Base-by-base conservation (phyloP, 2,888 invertebrate species). In the Nowickia ferox region DNA sequence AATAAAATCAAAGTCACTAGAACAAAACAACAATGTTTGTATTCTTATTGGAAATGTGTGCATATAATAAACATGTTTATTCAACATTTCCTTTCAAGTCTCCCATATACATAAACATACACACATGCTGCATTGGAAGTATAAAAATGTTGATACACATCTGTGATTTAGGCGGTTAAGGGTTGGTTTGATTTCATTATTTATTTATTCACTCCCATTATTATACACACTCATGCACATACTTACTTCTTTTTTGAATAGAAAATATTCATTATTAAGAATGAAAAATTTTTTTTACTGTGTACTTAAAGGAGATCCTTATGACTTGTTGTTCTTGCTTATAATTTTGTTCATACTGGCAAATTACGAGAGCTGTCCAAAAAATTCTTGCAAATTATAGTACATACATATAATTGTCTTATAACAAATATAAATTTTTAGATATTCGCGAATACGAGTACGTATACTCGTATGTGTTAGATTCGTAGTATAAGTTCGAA, bases 31-130 rank as follows among this genome's bases (percentile, higher is more conserved):
- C 61, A 75, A 69, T 79, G 71, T 76, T 79, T 66, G 44, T 53
- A 74, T 30, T 61, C 75, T 63, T 69, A 72, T 83, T 79, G 85
- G 85, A 86, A 86, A 30, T n/a, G 40, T 15, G 15, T 55, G 9
- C 2, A 13, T 44, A 8, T 10, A 2, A 22, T 17, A n/a, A 79
- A 55, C 53, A 80, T 80, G 79, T 72, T 65, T 71, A 69, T 0
- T 42, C 78, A 85, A 82, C 82, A 82, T 85, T 71, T 66, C 69
- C 30, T 38, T 46, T 11, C 38, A 22, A 40, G 13, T 2, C n/a
- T 17, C 2, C 9, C n/a, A 53, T 30, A 1, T 30, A 6, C 30
- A 30, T 0, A 30, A 6, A 30, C 30, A 38, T 3, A 30, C 1
- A 59, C 1, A 46, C 65, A 66, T 66, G 66, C 51, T 51, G 48